A percentile compares a stretch with the other conserved stretches of the same genome.
Evolutionary conservation across 2,888 invertebrate species (phyloP).

Genomic region (Willowsia nigromaculata): DNA sequence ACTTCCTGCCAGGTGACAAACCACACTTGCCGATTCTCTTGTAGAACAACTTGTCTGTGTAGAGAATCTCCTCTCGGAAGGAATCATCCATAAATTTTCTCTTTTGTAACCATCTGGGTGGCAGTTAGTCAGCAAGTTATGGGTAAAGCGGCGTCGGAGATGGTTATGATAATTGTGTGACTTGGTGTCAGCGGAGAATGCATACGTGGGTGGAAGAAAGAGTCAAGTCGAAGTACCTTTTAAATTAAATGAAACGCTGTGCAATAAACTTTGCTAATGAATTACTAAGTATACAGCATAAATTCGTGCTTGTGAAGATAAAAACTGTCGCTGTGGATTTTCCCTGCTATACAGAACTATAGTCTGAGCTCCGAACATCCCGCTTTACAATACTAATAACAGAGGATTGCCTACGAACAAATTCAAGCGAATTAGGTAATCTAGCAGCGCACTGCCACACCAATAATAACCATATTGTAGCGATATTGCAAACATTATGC

Average conservation of each 20-base stretch:
- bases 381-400: too few species aligned
- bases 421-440: neutral
- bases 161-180: constrained; percentile 37
- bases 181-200: neutral
- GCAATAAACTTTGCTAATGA: constrained; percentile 33
- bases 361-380: too few species aligned
- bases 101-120: constrained; percentile 22
- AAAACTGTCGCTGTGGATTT: neutral
- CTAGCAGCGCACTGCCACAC: neutral
- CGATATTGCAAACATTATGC: neutral
- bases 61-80: neutral
- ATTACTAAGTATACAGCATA: neutral
- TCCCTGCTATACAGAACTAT: neutral
- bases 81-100: neutral
- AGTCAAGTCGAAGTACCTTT: neutral
- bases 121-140: neutral
- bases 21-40: neutral
- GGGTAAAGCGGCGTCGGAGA: neutral
- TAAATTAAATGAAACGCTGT: constrained; percentile 2
- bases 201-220: constrained; percentile 31
- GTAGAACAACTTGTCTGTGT: neutral
- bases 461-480: neutral
- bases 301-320: neutral
- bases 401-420: neutral
- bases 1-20: neutral